Percentiles rank a stretch among this genome's conserved stretches.
Evolutionary conservation across 2,113 vertebrate genomes (phyloP).

Genomic region (Origma solitaria): DNA sequence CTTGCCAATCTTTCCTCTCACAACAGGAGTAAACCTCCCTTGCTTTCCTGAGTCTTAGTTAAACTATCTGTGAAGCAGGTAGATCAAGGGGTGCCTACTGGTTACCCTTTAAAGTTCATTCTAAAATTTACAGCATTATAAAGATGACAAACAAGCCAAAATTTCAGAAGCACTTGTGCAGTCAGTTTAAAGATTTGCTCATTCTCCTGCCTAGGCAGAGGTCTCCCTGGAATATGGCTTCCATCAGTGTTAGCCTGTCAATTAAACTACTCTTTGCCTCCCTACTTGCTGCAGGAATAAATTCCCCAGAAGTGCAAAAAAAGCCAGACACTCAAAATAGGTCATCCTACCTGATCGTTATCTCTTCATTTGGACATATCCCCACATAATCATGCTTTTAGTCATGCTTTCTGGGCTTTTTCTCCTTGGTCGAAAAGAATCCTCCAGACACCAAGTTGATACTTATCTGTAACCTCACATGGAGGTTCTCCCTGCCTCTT

Average conservation of each 20-base stretch:
- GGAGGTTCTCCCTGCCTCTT: background rate
- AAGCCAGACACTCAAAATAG: background rate
- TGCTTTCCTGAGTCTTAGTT: background rate
- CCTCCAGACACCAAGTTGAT: background rate
- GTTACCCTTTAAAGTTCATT: constrained; percentile 15
- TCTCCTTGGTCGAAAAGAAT: background rate
- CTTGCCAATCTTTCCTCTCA: background rate
- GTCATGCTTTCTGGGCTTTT: background rate
- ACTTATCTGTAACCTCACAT: background rate
- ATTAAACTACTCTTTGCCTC: background rate
- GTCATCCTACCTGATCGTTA: background rate
- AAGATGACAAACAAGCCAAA: background rate
- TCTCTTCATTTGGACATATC: background rate
- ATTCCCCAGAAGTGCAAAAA: background rate
- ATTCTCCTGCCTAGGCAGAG: background rate
- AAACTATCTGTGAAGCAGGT: background rate
- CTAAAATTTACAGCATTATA: constrained; percentile 2
- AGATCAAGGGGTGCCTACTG: background rate
- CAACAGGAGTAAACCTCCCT: background rate
- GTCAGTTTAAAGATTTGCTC: background rate
- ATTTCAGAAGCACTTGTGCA: background rate
- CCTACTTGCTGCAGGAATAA: background rate
- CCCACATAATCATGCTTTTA: background rate
- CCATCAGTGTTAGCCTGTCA: background rate
- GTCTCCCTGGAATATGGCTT: background rate